These are phyloP conservation scores for Diogma glabrata DNA, from an alignment of 2,888 invertebrate species.

Conservation along the genomic window DNA sequence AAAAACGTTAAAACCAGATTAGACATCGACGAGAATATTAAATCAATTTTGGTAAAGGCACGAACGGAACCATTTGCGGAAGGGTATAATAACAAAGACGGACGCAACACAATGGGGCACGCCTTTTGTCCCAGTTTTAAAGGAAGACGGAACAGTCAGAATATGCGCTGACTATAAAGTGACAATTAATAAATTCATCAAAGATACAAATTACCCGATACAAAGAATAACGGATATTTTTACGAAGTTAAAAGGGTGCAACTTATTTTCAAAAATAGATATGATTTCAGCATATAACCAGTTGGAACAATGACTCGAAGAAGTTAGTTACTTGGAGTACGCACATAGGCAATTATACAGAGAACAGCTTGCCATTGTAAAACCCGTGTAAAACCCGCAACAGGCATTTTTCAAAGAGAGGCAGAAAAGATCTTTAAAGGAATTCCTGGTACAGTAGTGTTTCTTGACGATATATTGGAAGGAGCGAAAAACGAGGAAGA, in stretches of 20 bases:
- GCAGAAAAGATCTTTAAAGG: neutral
- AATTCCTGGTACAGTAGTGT: too few species aligned
- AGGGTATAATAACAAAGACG: neutral
- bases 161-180: slow-evolving; percentile 4
- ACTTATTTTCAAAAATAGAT: too few species aligned
- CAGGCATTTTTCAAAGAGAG: neutral
- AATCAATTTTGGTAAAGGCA: neutral
- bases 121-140: slow-evolving; percentile 7
- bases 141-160: neutral
- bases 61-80: neutral
- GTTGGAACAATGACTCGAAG: slow-evolving; percentile 10
- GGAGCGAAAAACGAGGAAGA: neutral
- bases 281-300: slow-evolving; percentile 14
- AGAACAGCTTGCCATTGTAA: too few species aligned
- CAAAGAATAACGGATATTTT: slow-evolving; percentile 3
- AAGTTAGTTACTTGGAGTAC: slow-evolving; percentile 18
- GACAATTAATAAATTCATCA: neutral
- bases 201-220: slow-evolving; percentile 3
- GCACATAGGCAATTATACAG: slow-evolving; percentile 14
- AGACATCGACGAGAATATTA: too few species aligned
- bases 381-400: too few species aligned
- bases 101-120: too few species aligned
- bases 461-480: neutral
- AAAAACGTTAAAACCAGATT: too few species aligned
- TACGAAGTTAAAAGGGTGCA: too few species aligned